These are phyloP conservation scores for Chorisops tibialis DNA, from an alignment of 2,888 invertebrate genomes.

Conservation along the genomic window DNA sequence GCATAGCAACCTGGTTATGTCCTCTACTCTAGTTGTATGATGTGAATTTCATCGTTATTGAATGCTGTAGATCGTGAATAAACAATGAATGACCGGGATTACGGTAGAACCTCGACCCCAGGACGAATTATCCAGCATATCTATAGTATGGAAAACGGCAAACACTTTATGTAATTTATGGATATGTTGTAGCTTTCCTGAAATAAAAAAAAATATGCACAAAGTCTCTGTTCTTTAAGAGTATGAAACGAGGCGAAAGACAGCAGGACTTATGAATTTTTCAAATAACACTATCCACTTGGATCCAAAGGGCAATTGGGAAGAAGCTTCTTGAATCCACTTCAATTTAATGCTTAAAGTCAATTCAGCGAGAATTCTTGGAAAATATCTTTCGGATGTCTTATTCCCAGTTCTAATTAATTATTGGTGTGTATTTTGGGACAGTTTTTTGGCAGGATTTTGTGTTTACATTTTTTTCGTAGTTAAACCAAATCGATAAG, in stretches of 20 bases:
- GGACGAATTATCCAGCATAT: neutral
- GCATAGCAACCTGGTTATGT: no score
- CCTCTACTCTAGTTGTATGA: neutral
- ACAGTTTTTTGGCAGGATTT: no score
- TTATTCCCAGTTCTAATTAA: no score
- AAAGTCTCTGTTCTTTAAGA: slow-evolving; percentile 5
- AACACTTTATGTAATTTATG: slow-evolving; percentile 15
- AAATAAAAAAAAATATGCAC: slow-evolving; percentile 13
- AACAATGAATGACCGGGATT: neutral
- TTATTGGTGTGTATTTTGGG: no score
- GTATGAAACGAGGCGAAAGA: neutral
- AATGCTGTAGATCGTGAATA: neutral
- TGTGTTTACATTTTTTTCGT: no score
- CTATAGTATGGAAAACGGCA: neutral
- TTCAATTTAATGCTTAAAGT: no score
- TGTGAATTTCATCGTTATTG: neutral
- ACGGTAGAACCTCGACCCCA: neutral
- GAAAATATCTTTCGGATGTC: no score
- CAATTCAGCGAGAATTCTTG: no score
- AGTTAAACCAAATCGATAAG: no score
- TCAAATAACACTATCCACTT: slow-evolving; percentile 38
- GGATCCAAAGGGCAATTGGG: no score
- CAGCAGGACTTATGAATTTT: slow-evolving; percentile 35
- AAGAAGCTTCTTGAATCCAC: no score
- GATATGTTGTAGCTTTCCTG: slow-evolving; percentile 8